Base-by-base conservation (phyloP, 2,888 invertebrate species). In the Aplocera efformata region DNA sequence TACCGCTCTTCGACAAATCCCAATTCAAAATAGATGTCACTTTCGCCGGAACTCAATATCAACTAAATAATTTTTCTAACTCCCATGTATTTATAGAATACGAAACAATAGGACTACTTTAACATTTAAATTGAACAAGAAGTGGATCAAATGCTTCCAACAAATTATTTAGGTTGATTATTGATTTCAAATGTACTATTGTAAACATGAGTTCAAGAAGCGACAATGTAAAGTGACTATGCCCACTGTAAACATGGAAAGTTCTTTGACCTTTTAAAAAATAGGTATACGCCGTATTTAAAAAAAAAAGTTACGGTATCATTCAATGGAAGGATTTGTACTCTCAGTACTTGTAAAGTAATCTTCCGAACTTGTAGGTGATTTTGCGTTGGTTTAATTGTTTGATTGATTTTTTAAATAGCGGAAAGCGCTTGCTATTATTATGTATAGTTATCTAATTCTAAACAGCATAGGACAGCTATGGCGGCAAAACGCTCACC, bases 51-150 rank as follows among this genome's bases (percentile, higher is more conserved):
- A 30, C 10, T 32, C 13, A 10, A 8, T 13, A 17, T 7, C 6
- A 36, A 49, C 39, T 53, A 30, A 44, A 28, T 23, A 33, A 39
- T 24, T 21, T 45, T 22, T 23, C 29, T 25, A 27, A 31, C 22
- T 32, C 31, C 27, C 45, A 28, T 29, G 39, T 51, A 56, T 56
- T 51, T 56, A 56, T 56, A 53, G 40, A 51, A 34, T 42, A 23
- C 23, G 8, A n/a, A 38, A 56, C 56, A 56, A 56, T 56, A 32
- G 49, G 42, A 48, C 13, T 17, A 17, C 13, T 53, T 42, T 36
- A 38, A 47, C 29, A 53, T 49, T 49, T 33, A 49, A 49, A 55
- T 50, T 35, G 39, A 27, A 31, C 10, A 26, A 32, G 23, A 48
- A 38, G 13, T 53, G 39, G 48, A 41, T 25, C 42, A 48, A 45